These are phyloP conservation scores for Neostethus bicornis DNA, from an alignment of 2,797 vertebrate genomes.

Conservation along the genomic window DNA sequence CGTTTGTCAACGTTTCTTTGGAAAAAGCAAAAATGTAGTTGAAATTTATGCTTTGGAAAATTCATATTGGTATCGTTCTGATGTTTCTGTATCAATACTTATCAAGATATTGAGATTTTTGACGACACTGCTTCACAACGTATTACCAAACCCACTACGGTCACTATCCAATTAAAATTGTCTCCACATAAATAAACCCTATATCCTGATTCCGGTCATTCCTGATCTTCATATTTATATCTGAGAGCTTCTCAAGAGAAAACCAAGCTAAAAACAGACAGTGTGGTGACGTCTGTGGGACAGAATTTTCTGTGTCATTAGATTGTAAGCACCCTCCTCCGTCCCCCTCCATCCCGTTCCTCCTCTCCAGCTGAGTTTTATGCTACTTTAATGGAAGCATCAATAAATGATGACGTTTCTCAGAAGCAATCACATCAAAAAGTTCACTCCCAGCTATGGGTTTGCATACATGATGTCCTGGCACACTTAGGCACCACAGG, in stretches of 20 bases:
- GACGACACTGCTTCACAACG: too few relatives aligned
- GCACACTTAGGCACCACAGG: conserved; percentile 70
- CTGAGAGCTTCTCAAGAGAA: conserved; percentile 20
- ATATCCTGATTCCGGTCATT: conserved; percentile 19
- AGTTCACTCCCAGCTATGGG: conserved; percentile 76
- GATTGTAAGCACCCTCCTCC: conserved; percentile 42
- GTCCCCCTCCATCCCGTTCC: conserved; percentile 35
- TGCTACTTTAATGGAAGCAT: conserved; percentile 83
- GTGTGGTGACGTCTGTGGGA: conserved; percentile 15
- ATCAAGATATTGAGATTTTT: too few relatives aligned
- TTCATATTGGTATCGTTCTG: too few relatives aligned
- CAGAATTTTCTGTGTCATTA: conserved; percentile 49
- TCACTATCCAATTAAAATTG: too few relatives aligned
- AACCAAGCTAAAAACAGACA: conserved; percentile 7
- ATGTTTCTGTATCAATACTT: too few relatives aligned
- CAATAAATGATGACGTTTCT: conserved; percentile 88
- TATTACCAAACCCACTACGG: too few relatives aligned
- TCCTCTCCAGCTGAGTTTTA: conserved; percentile 60
- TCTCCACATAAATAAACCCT: conserved; percentile 6
- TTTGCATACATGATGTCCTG: conserved; percentile 67
- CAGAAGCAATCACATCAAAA: conserved; percentile 86
- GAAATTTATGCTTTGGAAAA: too few relatives aligned
- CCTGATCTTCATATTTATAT: conserved; percentile 4
- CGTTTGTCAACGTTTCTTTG: too few relatives aligned
- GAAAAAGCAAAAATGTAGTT: too few relatives aligned